Percentiles rank a stretch among this genome's conserved stretches.
Conservation (phyloP, 2,888 invertebrate species). For the Epinotia bilunana region DNA sequence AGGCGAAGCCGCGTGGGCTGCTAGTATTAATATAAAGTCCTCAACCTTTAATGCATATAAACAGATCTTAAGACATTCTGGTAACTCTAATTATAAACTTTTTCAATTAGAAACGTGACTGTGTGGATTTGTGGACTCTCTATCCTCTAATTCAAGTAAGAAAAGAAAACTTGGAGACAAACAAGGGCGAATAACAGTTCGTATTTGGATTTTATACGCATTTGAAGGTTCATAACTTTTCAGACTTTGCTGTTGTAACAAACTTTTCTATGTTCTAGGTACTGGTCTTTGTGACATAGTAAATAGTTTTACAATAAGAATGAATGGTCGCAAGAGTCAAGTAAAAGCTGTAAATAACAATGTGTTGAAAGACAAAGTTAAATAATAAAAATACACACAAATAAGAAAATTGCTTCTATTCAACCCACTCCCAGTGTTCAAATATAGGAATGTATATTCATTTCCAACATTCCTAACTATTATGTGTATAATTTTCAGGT, state of each 20-base stretch:
- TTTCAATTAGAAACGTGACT: constrained; percentile 25
- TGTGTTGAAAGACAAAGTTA: no score
- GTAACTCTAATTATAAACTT: constrained; percentile 14
- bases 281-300: background rate
- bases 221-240: background rate
- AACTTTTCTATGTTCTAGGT: background rate
- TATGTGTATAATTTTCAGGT: no score
- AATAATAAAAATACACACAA: no score
- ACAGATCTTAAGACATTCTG: background rate
- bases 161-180: constrained; percentile 19
- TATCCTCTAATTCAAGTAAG: constrained; percentile 21
- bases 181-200: constrained; percentile 19
- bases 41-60: background rate
- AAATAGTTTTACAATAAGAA: no score
- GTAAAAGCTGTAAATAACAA: no score
- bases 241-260: background rate
- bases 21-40: background rate
- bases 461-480: no score
- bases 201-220: background rate
- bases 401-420: no score
- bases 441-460: no score
- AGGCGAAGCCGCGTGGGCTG: no score
- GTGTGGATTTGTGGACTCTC: constrained; percentile 23
- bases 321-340: no score
- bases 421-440: no score